These are phyloP conservation scores for Sandelia bainsii DNA, from an alignment of 2,797 vertebrate species.

Conservation along the genomic window DNA sequence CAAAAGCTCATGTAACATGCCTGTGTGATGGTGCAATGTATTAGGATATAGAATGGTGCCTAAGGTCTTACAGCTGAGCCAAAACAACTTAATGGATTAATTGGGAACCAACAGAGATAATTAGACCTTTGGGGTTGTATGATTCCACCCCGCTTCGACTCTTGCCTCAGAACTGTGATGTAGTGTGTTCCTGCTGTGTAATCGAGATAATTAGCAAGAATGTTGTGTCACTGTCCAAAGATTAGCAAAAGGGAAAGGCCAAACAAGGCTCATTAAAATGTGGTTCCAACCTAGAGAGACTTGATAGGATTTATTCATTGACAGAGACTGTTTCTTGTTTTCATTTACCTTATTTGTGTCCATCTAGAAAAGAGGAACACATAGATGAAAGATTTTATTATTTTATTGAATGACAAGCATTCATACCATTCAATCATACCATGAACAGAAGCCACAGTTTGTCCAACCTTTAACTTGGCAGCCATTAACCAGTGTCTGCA, in stretches of 20 bases:
- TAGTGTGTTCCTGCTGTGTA: slow-evolving; percentile 88
- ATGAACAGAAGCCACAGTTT: not conserved
- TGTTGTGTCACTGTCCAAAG: slow-evolving; percentile 88
- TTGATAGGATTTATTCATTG: slow-evolving; percentile 49
- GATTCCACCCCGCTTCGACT: slow-evolving; percentile 93
- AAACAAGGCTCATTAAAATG: slow-evolving; percentile 80
- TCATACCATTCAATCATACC: slow-evolving; percentile 30
- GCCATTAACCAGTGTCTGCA: slow-evolving; percentile 29
- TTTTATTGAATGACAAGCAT: slow-evolving; percentile 34
- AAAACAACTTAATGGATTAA: slow-evolving; percentile 97
- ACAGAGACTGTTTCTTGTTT: slow-evolving; percentile 45
- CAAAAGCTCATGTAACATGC: slow-evolving; percentile 65
- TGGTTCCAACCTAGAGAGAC: slow-evolving; percentile 59
- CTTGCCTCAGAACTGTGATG: slow-evolving; percentile 88
- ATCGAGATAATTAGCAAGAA: slow-evolving; percentile 89
- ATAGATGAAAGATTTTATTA: slow-evolving; percentile 24
- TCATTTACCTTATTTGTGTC: slow-evolving; percentile 34
- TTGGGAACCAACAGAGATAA: slow-evolving; percentile 97
- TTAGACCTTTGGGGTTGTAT: slow-evolving; percentile 94
- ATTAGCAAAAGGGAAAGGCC: slow-evolving; percentile 88
- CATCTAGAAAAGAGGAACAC: slow-evolving; percentile 3
- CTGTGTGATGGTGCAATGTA: slow-evolving; percentile 70
- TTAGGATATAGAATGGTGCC: slow-evolving; percentile 79
- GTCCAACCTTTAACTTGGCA: slow-evolving; percentile 46
- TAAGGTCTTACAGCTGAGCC: slow-evolving; percentile 90